phyloP scores from a whole-genome alignment of 2,113 vertebrate species.

The Seriola aureovittata region DNA sequence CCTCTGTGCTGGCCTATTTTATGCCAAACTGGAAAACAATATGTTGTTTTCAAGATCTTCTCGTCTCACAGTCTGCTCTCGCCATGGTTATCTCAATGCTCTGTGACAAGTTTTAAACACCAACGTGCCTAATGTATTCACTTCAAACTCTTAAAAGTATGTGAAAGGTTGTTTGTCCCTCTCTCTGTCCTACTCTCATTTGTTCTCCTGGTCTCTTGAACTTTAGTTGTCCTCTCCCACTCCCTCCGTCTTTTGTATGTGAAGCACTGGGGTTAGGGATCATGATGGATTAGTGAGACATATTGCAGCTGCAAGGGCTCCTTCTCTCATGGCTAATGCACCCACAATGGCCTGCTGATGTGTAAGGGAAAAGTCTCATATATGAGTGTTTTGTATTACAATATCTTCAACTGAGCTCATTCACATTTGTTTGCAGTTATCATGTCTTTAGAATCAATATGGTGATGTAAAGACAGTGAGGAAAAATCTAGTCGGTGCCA shows the following conservation, averaged over 20 bases:
- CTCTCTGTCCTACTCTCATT: slow-evolving; percentile 67
- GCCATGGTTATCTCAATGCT: slow-evolving; percentile 48
- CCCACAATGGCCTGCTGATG: slow-evolving; percentile 56
- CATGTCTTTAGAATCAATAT: not conserved
- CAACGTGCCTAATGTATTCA: slow-evolving; percentile 49
- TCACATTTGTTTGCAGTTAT: slow-evolving; percentile 17
- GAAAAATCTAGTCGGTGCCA: not conserved
- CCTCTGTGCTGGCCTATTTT: slow-evolving; percentile 9
- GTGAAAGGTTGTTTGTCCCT: slow-evolving; percentile 69
- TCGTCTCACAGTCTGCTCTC: slow-evolving; percentile 17
- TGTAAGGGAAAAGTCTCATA: slow-evolving; percentile 46
- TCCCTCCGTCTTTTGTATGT: slow-evolving; percentile 78
- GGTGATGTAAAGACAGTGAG: not conserved
- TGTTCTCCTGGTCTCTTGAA: slow-evolving; percentile 77
- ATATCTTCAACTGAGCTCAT: slow-evolving; percentile 5
- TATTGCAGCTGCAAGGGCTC: slow-evolving; percentile 78
- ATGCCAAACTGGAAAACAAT: slow-evolving; percentile 23
- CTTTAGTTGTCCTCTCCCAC: slow-evolving; percentile 77
- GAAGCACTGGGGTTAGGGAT: slow-evolving; percentile 75
- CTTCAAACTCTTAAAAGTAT: slow-evolving; percentile 61
- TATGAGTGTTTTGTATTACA: slow-evolving; percentile 29
- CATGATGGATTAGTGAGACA: slow-evolving; percentile 83
- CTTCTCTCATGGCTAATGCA: slow-evolving; percentile 69
- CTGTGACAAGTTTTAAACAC: slow-evolving; percentile 45
- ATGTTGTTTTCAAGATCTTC: slow-evolving; percentile 44